Conservation (phyloP, 2,888 invertebrate genomes). For the Meliscaeva auricollis region DNA sequence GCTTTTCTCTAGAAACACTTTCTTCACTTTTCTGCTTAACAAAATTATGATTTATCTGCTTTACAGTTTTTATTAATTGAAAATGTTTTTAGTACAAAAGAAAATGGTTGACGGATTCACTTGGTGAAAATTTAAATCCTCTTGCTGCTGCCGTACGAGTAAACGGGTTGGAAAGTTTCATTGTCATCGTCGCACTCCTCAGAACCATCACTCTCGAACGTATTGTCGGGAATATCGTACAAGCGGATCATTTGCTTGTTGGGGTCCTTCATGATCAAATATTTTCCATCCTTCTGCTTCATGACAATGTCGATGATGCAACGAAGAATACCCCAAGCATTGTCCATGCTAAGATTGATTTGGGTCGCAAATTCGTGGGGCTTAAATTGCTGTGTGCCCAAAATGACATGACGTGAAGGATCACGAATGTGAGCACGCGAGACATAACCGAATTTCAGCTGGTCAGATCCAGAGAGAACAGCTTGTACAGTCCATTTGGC, state of each 20-base stretch:
- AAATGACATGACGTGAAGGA: slow-evolving; percentile 97
- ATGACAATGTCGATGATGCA: slow-evolving; percentile 98
- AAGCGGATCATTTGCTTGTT: slow-evolving; percentile 99
- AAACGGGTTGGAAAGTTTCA: slow-evolving; percentile 83
- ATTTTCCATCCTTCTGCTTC: slow-evolving; percentile 98
- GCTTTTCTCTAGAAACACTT: slow-evolving; percentile 46
- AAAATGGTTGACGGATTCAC: slow-evolving; percentile 3
- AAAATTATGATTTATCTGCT: slow-evolving; percentile 13
- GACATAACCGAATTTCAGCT: slow-evolving; percentile 99
- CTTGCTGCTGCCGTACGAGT: slow-evolving; percentile 78
- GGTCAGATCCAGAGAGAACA: slow-evolving; percentile 97
- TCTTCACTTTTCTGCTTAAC: slow-evolving; percentile 23
- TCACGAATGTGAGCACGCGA: slow-evolving; percentile 97
- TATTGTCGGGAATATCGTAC: slow-evolving; percentile 99
- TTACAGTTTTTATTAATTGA: slow-evolving; percentile 28
- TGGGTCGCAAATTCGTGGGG: slow-evolving; percentile 99
- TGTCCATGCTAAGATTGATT: slow-evolving; percentile 99
- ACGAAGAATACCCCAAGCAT: slow-evolving; percentile 99
- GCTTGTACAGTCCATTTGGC: slow-evolving; percentile 99
- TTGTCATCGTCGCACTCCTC: slow-evolving; percentile 85
- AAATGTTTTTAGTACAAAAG: slow-evolving; percentile 45
- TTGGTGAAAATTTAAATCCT: slow-evolving; percentile 54
- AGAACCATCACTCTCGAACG: slow-evolving; percentile 99
- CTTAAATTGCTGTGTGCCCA: slow-evolving; percentile 99
- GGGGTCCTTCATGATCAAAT: slow-evolving; percentile 99